A percentile compares a stretch with the other conserved stretches of the same genome.
phyloP scores from a whole-genome alignment of 2,888 invertebrate genomes.

The Hoplodrina ambigua region DNA sequence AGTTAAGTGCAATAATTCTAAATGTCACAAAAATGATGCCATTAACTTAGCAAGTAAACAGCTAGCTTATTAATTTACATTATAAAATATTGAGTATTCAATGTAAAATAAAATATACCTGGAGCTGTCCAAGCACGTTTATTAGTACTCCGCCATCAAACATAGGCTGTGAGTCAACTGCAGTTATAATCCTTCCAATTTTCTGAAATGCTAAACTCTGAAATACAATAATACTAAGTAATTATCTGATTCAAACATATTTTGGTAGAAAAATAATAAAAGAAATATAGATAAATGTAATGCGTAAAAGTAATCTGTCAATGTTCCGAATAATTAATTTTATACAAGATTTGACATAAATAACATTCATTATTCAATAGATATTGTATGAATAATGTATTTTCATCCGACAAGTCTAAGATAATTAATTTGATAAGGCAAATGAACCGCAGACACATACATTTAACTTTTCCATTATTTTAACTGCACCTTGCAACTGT shows the following conservation, averaged over 20 bases:
- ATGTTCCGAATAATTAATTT: constrained; percentile 5
- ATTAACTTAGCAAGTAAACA: not conserved
- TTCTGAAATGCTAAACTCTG: constrained; percentile 98
- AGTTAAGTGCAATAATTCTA: constrained; percentile 1
- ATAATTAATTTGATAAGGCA: constrained; percentile 36
- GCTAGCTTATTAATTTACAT: not conserved
- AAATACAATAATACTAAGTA: constrained; percentile 69
- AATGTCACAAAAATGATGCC: not conserved
- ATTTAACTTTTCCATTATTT: constrained; percentile 98
- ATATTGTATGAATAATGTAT: constrained; percentile 16
- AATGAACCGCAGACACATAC: constrained; percentile 90
- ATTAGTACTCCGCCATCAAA: constrained; percentile 99
- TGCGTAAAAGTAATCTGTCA: constrained; percentile 30
- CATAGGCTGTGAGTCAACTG: constrained; percentile 99
- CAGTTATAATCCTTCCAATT: constrained; percentile 97
- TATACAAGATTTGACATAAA: not conserved
- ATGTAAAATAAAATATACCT: constrained; percentile 90
- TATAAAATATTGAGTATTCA: not conserved
- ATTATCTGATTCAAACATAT: not conserved
- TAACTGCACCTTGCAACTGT: constrained; percentile 97
- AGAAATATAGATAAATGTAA: constrained; percentile 46
- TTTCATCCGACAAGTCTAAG: constrained; percentile 19
- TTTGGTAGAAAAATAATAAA: not conserved
- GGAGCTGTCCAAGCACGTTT: constrained; percentile 98
- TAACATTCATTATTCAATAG: constrained; percentile 2